These are phyloP conservation scores for Deroplatys truncata DNA, from an alignment of 2,888 invertebrate species.

Conservation along the genomic window DNA sequence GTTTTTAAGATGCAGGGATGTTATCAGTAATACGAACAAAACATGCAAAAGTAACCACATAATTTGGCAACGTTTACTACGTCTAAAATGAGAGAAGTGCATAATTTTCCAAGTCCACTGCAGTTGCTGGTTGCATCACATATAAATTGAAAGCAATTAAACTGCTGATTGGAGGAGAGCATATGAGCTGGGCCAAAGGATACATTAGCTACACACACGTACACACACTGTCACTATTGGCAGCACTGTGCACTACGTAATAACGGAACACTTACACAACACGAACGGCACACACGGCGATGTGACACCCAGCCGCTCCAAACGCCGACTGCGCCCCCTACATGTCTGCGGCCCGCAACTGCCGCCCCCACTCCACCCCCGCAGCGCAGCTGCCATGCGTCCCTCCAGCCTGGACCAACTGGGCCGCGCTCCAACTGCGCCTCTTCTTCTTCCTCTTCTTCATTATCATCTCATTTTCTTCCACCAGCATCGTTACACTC, in stretches of 20 bases:
- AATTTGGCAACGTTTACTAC: too few species aligned
- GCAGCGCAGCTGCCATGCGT: not conserved
- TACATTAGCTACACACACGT: not conserved
- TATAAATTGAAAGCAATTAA: too few species aligned
- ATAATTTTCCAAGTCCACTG: too few species aligned
- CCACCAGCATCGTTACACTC: too few species aligned
- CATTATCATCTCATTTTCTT: not conserved
- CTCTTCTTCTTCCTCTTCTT: not conserved
- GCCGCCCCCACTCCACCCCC: not conserved
- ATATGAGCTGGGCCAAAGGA: not conserved
- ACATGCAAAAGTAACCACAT: too few species aligned
- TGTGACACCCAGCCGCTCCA: not conserved
- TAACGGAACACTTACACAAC: not conserved
- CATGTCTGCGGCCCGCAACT: not conserved
- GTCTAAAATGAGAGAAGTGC: too few species aligned
- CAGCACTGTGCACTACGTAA: not conserved
- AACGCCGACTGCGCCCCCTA: not conserved
- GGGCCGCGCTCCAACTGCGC: not conserved
- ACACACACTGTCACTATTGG: not conserved
- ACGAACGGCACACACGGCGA: not conserved
- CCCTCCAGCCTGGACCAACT: not conserved
- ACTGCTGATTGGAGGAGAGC: not conserved
- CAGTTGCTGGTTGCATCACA: too few species aligned
- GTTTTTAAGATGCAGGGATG: too few species aligned
- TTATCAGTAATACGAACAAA: too few species aligned